Evolutionary conservation across 2,888 invertebrate species (phyloP), one percentile per base, ranked within the genome.

Genomic region (Trissoscelio sp.): DNA sequence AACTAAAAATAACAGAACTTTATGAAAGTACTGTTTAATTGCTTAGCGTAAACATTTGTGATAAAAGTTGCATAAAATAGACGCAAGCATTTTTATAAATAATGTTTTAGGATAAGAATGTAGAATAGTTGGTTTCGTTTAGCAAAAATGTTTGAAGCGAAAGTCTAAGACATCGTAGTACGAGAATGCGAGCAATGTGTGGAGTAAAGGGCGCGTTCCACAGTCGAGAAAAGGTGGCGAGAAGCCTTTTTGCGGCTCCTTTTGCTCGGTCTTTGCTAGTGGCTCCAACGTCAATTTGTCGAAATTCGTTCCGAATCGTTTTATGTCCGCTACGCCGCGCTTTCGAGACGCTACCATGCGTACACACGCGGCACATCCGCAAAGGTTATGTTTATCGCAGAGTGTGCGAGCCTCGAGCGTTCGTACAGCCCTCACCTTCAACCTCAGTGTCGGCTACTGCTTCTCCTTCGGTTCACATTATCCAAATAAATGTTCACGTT

Each of bases 261-360:
- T 78, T 81, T 64, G 82, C 84, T 81, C 80, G 84, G 83, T 85
- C 85, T 83, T 83, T 86, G 70, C 72, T 53, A 72, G 80, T 85
- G 85, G 86, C 86, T 85, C 88, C 89, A 80, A 86, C 89, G 90
- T 91, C 91, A 91, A 91, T 91, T 91, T 91, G 91, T 91, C 91
- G 91, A 89, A 90, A 91, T 91, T 91, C 91, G 91, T 91, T 91
- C 91, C 91, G 91, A 90, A 90, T 91, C 90, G 90, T 91, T 91
- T 91, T 91, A 91, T 90, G 91, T 88, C 88, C 88, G 88, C 85
- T 85, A 87, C 86, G 85, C 86, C 85, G 88, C 86, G 87, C 87
- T 85, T 86, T 84, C 86, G 86, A 86, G 86, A 88, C 84, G 90
- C 90, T 90, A 90, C 90, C 90, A 89, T 90, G 84, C 88, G 88